Percentiles rank a stretch among this genome's conserved stretches.
phyloP scores from a whole-genome alignment of 2,113 vertebrate genomes.

The Campylomormyrus numenius region DNA sequence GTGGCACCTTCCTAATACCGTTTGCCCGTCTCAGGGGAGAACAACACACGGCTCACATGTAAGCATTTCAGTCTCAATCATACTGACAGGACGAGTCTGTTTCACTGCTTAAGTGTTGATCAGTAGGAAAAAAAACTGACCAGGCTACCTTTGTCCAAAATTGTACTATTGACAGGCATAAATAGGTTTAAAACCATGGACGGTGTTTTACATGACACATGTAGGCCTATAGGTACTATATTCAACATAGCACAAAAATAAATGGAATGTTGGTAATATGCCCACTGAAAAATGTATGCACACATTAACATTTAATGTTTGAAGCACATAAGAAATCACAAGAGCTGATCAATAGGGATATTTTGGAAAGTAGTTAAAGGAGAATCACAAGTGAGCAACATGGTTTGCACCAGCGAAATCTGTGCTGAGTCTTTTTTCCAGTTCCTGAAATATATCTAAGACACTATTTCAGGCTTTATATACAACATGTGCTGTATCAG shows the following conservation, averaged over 20 bases:
- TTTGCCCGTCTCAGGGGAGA: background rate
- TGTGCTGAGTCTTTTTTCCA: background rate
- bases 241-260: background rate
- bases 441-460: background rate
- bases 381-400: background rate
- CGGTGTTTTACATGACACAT: background rate
- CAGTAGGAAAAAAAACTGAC: background rate
- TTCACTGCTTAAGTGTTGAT: background rate
- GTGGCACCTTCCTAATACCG: background rate
- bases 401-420: background rate
- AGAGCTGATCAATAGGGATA: background rate
- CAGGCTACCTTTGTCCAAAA: background rate
- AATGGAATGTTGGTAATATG: background rate
- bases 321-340: background rate
- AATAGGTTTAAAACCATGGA: background rate
- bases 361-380: background rate
- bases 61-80: background rate
- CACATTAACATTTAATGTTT: background rate
- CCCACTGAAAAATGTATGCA: background rate
- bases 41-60: background rate
- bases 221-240: background rate
- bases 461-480: background rate
- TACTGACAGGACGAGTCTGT: background rate
- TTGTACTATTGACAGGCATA: background rate
- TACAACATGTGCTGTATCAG: background rate